Evolutionary conservation across 2,888 invertebrate species (phyloP).

Genomic region (Melanargia galathea): DNA sequence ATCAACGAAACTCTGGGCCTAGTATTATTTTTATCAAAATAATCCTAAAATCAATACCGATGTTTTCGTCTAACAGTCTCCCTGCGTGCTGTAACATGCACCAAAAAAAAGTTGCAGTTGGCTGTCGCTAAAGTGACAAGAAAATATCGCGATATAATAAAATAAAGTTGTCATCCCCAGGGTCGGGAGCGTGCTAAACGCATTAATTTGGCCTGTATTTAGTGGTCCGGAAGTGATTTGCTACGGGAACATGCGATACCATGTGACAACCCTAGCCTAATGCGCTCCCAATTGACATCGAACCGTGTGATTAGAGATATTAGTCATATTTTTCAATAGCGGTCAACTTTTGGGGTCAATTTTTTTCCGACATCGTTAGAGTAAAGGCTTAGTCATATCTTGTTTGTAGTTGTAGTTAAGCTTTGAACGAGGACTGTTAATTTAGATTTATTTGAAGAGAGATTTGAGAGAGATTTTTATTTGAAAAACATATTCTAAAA

Average conservation of each 20-base stretch:
- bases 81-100: conserved; percentile 6
- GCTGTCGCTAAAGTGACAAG: conserved; percentile 74
- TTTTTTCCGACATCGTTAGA: conserved; percentile 58
- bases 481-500: not conserved
- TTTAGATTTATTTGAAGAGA: conserved; percentile 23
- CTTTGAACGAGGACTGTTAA: conserved; percentile 26
- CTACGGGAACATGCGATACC: conserved; percentile 79
- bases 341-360: conserved; percentile 61
- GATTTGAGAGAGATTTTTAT: conserved; percentile 10
- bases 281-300: conserved; percentile 53
- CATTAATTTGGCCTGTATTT: conserved; percentile 82
- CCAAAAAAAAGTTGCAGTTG: conserved; percentile 46
- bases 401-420: conserved; percentile 40
- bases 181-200: conserved; percentile 79
- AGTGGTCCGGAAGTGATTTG: conserved; percentile 83
- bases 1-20: too few species aligned
- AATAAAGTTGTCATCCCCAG: conserved; percentile 82
- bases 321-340: conserved; percentile 46
- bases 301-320: conserved; percentile 49
- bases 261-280: conserved; percentile 55
- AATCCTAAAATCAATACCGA: not conserved
- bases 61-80: conserved; percentile 2
- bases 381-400: conserved; percentile 40
- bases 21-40: too few species aligned
- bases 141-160: conserved; percentile 78